Percentiles rank a stretch among this genome's conserved stretches.
phyloP scores from a whole-genome alignment of 2,888 invertebrate genomes.

The Chorisops tibialis region DNA sequence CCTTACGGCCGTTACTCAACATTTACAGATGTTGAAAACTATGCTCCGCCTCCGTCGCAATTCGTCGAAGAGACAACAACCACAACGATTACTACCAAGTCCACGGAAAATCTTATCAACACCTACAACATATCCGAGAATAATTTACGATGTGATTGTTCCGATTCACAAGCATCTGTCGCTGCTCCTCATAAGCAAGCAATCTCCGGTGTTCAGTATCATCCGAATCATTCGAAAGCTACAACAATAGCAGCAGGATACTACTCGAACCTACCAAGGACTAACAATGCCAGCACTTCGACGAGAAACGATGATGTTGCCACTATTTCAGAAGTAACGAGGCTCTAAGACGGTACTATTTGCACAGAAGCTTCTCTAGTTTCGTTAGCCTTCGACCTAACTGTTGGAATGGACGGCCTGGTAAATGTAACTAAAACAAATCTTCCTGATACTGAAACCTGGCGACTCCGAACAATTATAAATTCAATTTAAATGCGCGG shows the following conservation, averaged over 20 bases:
- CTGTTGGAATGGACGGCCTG: too few species aligned
- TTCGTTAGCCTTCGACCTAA: too few species aligned
- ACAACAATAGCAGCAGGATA: conserved; percentile 45
- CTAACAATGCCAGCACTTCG: conserved; percentile 45
- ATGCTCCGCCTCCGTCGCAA: conserved; percentile 53
- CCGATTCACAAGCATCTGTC: conserved; percentile 45
- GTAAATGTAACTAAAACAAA: too few species aligned
- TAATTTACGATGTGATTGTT: conserved; percentile 69
- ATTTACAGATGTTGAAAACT: conserved; percentile 51
- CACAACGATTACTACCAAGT: conserved; percentile 66
- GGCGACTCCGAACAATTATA: too few species aligned
- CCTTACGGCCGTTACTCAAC: conserved; percentile 51
- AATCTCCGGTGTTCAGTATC: conserved; percentile 35
- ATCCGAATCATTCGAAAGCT: background rate
- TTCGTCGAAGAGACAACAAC: conserved; percentile 54
- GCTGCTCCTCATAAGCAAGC: conserved; percentile 41
- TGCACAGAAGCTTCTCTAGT: too few species aligned
- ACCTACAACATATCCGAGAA: conserved; percentile 66
- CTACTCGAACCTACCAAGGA: conserved; percentile 49
- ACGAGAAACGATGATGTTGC: conserved; percentile 48
- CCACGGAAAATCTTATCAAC: conserved; percentile 73
- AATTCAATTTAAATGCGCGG: too few species aligned
- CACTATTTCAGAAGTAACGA: conserved; percentile 68
- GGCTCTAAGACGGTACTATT: conserved; percentile 54
- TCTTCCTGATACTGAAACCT: too few species aligned